Evolutionary conservation across 2,113 vertebrate species (phyloP).

Genomic region (Corvus hawaiiensis): DNA sequence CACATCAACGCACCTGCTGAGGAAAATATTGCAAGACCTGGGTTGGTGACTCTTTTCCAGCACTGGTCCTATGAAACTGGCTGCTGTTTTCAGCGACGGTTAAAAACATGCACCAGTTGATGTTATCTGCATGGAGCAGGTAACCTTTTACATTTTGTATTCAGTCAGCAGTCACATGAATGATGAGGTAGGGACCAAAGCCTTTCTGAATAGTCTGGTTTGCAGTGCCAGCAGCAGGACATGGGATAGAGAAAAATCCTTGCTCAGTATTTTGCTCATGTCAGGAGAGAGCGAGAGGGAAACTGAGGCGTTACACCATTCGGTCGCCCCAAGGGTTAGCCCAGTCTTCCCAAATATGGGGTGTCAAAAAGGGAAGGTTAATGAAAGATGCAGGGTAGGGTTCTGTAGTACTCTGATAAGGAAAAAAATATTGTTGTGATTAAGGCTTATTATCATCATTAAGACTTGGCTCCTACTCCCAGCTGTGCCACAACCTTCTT

Average conservation of each 20-base stretch:
- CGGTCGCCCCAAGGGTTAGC: background rate
- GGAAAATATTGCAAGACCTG: background rate
- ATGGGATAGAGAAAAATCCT: background rate
- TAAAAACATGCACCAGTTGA: conserved; percentile 14
- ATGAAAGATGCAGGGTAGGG: background rate
- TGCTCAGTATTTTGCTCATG: conserved; percentile 1
- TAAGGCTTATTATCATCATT: background rate
- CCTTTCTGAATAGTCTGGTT: conserved; percentile 5
- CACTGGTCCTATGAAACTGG: background rate
- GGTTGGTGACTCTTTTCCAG: conserved; percentile 2
- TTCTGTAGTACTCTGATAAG: background rate
- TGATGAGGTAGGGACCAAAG: background rate
- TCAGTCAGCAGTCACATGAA: conserved; percentile 56
- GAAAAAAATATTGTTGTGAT: background rate
- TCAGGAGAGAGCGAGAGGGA: background rate
- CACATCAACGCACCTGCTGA: background rate
- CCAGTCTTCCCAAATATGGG: background rate
- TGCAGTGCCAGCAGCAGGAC: conserved; percentile 11
- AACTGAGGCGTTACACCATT: background rate
- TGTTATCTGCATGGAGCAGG: conserved; percentile 17
- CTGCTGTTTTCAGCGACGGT: background rate
- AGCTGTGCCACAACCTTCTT: background rate
- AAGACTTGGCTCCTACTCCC: background rate
- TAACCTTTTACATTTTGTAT: background rate
- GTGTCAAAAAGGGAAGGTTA: background rate